A percentile compares a stretch with the other conserved stretches of the same genome.
These are phyloP conservation scores for Peucedramus taeniatus DNA, from an alignment of 2,113 vertebrate species.

Conservation along the genomic window DNA sequence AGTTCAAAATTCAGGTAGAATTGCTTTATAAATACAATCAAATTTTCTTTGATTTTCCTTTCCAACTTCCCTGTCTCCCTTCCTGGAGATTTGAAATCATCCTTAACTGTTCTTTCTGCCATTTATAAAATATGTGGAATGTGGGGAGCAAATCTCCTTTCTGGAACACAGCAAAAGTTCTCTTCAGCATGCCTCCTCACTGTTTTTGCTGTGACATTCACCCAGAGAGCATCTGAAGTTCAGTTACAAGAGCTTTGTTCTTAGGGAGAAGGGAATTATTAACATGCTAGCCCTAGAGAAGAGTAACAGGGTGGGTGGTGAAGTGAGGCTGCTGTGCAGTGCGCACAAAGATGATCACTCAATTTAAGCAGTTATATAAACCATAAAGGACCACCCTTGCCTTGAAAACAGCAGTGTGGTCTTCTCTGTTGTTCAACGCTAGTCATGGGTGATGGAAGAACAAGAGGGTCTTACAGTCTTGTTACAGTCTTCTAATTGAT, in stretches of 20 bases:
- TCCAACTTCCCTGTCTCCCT: rapidly evolving
- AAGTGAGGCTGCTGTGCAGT: not conserved
- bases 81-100: not conserved
- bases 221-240: not conserved
- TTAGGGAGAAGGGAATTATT: not conserved
- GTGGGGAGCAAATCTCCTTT: not conserved
- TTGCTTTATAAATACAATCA: not conserved
- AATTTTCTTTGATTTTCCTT: not conserved
- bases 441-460: slow-evolving; percentile 18
- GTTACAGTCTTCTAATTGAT: slow-evolving; percentile 26
- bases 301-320: not conserved
- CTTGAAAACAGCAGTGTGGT: not conserved
- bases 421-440: not conserved
- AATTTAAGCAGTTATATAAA: not conserved
- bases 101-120: not conserved
- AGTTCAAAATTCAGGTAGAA: not conserved
- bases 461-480: not conserved
- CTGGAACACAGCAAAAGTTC: not conserved
- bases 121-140: not conserved
- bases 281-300: not conserved
- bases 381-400: not conserved
- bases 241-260: not conserved
- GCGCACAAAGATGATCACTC: not conserved
- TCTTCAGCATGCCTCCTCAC: not conserved
- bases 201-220: not conserved